Evolutionary conservation across 2,797 vertebrate species (phyloP).

Genomic region (Periophthalmus magnuspinnatus): DNA sequence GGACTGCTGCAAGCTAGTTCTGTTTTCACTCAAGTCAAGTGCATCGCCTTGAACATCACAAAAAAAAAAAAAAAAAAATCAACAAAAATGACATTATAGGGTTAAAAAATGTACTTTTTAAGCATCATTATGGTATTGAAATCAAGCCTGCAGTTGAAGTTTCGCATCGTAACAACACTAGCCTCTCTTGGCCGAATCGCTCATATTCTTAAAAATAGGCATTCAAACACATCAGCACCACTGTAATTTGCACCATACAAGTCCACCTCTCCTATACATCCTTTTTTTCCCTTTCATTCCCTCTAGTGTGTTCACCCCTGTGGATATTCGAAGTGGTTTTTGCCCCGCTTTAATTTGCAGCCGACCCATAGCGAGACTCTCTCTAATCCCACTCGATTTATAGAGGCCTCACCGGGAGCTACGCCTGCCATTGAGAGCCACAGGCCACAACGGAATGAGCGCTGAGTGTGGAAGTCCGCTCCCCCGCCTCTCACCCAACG

Average conservation of each 20-base stretch:
- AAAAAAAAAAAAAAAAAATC: too few relatives aligned
- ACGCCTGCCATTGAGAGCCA: conserved; percentile 39
- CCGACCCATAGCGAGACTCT: conserved; percentile 44
- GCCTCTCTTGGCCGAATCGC: background rate
- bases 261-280: conserved; percentile 12
- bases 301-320: conserved; percentile 18
- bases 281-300: background rate
- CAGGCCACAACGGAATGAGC: conserved; percentile 29
- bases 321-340: conserved; percentile 60
- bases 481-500: conserved; percentile 43
- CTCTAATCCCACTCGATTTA: conserved; percentile 62
- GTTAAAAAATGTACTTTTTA: too few relatives aligned
- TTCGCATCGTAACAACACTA: background rate
- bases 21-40: too few relatives aligned
- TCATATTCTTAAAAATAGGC: background rate
- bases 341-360: conserved; percentile 55
- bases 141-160: background rate
- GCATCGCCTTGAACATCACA: too few relatives aligned
- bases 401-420: conserved; percentile 25
- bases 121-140: too few relatives aligned
- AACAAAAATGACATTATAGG: too few relatives aligned
- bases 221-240: background rate
- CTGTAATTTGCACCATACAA: background rate
- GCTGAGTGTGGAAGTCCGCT: conserved; percentile 31
- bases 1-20: too few relatives aligned